These are phyloP conservation scores for Pomacea maculata DNA, from an alignment of 1,140 invertebrate species.

Conservation along the genomic window DNA sequence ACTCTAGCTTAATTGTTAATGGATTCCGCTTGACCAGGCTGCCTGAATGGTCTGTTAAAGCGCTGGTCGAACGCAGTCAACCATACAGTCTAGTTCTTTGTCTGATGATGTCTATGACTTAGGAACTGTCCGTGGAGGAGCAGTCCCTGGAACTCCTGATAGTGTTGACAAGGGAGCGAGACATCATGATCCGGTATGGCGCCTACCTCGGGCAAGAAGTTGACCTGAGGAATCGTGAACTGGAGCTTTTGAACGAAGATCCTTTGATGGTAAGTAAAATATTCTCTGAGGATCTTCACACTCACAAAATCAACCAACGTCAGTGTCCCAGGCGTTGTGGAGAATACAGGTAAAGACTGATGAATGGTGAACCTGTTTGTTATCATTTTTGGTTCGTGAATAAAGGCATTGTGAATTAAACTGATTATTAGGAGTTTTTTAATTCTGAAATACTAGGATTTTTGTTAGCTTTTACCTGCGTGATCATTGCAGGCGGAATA, in stretches of 20 bases:
- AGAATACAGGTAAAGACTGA: too few species aligned
- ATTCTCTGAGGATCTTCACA: neutral
- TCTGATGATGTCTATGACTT: neutral
- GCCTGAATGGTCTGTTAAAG: too few species aligned
- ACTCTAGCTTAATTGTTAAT: too few species aligned
- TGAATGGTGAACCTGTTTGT: too few species aligned
- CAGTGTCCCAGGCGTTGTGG: too few species aligned
- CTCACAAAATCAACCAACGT: too few species aligned
- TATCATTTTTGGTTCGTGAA: neutral
- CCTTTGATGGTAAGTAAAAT: conserved; percentile 28
- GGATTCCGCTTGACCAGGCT: too few species aligned
- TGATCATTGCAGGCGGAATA: neutral
- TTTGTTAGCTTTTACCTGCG: neutral
- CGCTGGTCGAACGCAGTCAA: too few species aligned
- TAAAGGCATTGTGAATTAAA: neutral
- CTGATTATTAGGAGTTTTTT: neutral
- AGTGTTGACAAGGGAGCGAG: conserved; percentile 16
- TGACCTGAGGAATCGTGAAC: conserved; percentile 29
- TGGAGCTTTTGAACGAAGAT: conserved; percentile 38
- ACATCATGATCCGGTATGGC: conserved; percentile 31
- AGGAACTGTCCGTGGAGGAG: conserved; percentile 35
- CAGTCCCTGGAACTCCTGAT: conserved; percentile 28
- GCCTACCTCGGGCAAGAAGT: conserved; percentile 32
- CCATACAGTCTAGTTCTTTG: too few species aligned
- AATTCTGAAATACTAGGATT: neutral